Percentiles rank a stretch among this genome's conserved stretches.
Conservation (phyloP, 2,113 vertebrate species). For the Hystrix cristata region DNA sequence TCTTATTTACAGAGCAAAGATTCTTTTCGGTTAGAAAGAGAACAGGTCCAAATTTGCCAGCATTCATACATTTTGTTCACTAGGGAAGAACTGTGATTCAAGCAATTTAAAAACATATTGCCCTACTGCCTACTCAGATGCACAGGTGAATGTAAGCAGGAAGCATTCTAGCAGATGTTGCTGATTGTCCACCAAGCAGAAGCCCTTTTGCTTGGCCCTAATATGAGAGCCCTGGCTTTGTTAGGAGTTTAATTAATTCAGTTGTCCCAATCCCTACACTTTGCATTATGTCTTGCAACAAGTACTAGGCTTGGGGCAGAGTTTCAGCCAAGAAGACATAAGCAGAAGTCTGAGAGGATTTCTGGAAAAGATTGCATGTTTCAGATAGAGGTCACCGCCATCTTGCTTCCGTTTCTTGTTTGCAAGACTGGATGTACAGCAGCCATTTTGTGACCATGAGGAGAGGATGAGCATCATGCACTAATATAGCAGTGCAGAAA, state of each 20-base stretch:
- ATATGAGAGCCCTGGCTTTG: slow-evolving; percentile 2
- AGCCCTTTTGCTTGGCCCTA: not conserved
- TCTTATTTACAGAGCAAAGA: slow-evolving; percentile 13
- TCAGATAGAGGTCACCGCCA: not conserved
- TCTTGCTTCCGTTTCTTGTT: not conserved
- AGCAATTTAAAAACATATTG: not conserved
- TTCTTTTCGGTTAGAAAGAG: not conserved
- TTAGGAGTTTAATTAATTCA: not conserved
- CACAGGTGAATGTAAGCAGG: not conserved
- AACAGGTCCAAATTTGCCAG: not conserved
- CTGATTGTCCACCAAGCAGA: not conserved
- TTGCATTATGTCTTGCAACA: not conserved
- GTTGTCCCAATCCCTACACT: not conserved
- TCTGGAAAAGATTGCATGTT: not conserved
- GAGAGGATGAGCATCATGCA: not conserved
- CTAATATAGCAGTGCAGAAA: not conserved
- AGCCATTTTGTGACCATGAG: not conserved
- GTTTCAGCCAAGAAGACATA: not conserved
- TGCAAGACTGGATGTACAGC: not conserved
- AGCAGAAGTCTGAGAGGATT: not conserved
- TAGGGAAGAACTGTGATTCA: not conserved
- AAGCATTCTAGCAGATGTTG: not conserved
- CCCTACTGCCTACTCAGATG: not conserved
- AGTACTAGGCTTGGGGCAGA: not conserved
- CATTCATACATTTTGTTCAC: not conserved